Conservation (phyloP, 2,888 invertebrate species). For the Caenorhabditis sp. region DNA sequence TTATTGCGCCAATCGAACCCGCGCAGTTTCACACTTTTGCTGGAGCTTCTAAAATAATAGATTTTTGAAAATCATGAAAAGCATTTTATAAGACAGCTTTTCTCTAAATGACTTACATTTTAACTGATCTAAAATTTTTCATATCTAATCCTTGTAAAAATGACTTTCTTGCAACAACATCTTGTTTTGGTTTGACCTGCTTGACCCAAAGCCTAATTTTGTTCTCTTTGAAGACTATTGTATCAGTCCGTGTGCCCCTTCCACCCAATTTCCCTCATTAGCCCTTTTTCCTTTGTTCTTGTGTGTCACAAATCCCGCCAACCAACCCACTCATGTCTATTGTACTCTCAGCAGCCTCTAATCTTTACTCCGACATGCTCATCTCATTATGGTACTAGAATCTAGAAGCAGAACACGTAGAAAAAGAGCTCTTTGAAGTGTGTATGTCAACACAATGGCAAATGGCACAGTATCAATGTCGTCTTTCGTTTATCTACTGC, state of each 20-base stretch:
- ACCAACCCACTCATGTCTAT: slow-evolving; percentile 30
- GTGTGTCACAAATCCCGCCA: slow-evolving; percentile 30
- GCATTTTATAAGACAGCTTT: too few species aligned
- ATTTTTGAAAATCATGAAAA: neutral
- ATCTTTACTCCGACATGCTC: slow-evolving; percentile 41
- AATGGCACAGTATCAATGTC: slow-evolving; percentile 63
- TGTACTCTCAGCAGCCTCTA: slow-evolving; percentile 16
- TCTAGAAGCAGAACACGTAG: slow-evolving; percentile 51
- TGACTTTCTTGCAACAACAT: neutral
- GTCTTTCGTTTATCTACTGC: slow-evolving; percentile 53
- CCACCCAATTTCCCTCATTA: slow-evolving; percentile 31
- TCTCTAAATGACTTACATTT: too few species aligned
- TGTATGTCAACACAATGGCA: slow-evolving; percentile 60
- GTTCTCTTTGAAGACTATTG: neutral
- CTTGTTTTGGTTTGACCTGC: neutral
- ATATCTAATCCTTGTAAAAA: too few species aligned
- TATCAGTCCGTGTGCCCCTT: slow-evolving; percentile 1
- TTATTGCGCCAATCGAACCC: slow-evolving; percentile 38
- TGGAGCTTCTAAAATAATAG: slow-evolving; percentile 10
- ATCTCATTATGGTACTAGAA: slow-evolving; percentile 53
- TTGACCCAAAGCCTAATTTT: neutral
- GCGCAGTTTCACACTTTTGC: slow-evolving; percentile 41
- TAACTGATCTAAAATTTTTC: too few species aligned
- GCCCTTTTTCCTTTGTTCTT: slow-evolving; percentile 28
- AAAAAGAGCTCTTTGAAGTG: slow-evolving; percentile 54